A percentile compares a stretch with the other conserved stretches of the same genome.
Conservation (phyloP, 2,888 invertebrate genomes). For the Arenicola marina region DNA sequence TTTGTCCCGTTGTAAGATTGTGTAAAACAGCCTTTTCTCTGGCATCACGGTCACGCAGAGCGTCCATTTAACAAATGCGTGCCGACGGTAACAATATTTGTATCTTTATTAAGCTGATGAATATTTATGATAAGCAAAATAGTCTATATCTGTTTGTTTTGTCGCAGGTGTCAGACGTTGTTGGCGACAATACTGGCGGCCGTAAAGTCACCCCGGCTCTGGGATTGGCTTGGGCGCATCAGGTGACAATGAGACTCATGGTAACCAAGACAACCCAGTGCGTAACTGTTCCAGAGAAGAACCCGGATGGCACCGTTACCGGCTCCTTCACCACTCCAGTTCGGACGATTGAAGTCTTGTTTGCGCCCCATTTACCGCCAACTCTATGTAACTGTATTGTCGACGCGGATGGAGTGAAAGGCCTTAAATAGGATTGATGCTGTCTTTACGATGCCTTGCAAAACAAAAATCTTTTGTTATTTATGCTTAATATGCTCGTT, state of each 20-base stretch:
- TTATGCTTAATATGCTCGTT: too few relatives aligned
- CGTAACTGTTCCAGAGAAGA: constrained; percentile 8
- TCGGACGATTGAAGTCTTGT: constrained; percentile 64
- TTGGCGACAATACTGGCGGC: neutral
- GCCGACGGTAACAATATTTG: neutral
- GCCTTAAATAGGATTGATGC: constrained; percentile 8
- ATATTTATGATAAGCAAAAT: neutral
- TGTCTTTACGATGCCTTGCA: too few relatives aligned
- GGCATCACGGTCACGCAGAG: neutral
- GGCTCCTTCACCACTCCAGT: constrained; percentile 28
- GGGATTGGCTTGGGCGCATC: constrained; percentile 72
- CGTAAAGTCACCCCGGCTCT: constrained; percentile 65
- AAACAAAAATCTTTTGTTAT: too few relatives aligned
- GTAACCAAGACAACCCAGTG: constrained; percentile 53
- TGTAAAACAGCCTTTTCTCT: too few relatives aligned
- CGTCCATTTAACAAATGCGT: neutral
- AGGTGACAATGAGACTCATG: constrained; percentile 68
- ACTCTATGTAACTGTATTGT: constrained; percentile 64
- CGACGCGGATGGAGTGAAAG: constrained; percentile 62
- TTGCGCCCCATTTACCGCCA: constrained; percentile 67
- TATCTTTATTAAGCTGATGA: neutral
- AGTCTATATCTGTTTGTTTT: too few relatives aligned
- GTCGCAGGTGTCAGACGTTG: constrained; percentile 23
- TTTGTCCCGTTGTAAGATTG: too few relatives aligned
- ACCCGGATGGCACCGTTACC: neutral